Conservation (phyloP, 2,113 vertebrate genomes). For the Polypterus senegalus region DNA sequence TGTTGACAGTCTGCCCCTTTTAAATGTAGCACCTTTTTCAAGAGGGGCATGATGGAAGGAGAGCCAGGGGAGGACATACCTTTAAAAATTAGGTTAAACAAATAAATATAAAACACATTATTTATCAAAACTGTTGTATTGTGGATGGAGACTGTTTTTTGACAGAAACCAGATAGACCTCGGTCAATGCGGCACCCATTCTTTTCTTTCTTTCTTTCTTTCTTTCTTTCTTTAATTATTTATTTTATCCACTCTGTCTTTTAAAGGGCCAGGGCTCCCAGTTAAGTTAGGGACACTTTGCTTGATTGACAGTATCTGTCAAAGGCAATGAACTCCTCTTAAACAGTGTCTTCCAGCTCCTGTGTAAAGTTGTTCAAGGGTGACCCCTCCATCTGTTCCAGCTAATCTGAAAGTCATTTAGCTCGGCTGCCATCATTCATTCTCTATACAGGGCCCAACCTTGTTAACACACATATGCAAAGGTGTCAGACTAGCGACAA, state of each 20-base stretch:
- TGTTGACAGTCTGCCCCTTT: too few relatives aligned
- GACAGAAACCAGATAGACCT: constrained; percentile 41
- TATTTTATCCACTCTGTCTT: constrained; percentile 32
- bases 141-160: constrained; percentile 20
- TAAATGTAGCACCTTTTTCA: too few relatives aligned
- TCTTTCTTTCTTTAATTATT: background rate
- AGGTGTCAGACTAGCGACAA: constrained; percentile 54
- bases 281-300: constrained; percentile 42
- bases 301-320: constrained; percentile 79
- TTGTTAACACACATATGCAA: constrained; percentile 70
- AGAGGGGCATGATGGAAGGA: too few relatives aligned
- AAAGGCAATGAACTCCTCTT: constrained; percentile 75
- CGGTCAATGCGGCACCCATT: constrained; percentile 38
- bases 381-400: constrained; percentile 86
- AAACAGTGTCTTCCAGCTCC: constrained; percentile 65
- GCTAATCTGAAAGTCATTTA: constrained; percentile 82
- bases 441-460: constrained; percentile 51
- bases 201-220: constrained; percentile 10
- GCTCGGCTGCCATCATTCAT: constrained; percentile 51
- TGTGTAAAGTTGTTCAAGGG: constrained; percentile 82
- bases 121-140: background rate
- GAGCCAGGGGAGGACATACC: too few relatives aligned
- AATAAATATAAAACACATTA: background rate
- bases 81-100: background rate
- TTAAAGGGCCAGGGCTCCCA: constrained; percentile 43